phyloP scores from a whole-genome alignment of 2,113 vertebrate species.

The Perca flavescens region DNA sequence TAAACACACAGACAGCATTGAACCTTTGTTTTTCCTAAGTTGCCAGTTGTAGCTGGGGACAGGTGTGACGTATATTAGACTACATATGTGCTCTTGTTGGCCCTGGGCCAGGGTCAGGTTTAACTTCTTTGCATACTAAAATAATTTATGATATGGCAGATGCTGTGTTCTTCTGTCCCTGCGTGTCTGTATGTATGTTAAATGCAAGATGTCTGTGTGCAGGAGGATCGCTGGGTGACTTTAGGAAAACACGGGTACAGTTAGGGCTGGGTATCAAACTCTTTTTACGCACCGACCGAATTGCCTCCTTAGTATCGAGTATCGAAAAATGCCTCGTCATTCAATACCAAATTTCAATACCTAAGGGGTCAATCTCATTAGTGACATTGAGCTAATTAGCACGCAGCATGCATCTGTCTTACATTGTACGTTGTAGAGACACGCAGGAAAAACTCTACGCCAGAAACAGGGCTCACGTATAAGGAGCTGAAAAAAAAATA shows the following conservation, averaged over 20 bases:
- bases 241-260: conserved; percentile 12
- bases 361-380: too few species aligned
- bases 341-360: too few species aligned
- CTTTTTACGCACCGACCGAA: too few species aligned
- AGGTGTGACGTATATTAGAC: conserved; percentile 43
- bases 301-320: too few species aligned
- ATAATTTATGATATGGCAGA: conserved; percentile 53
- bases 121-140: conserved; percentile 15
- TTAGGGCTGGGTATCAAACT: too few species aligned
- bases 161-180: conserved; percentile 16
- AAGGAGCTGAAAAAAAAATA: too few species aligned
- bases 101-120: conserved; percentile 18
- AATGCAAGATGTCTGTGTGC: conserved; percentile 37
- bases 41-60: conserved; percentile 28
- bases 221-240: conserved; percentile 15
- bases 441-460: too few species aligned
- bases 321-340: too few species aligned
- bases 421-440: too few species aligned
- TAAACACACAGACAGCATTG: not conserved
- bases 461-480: too few species aligned
- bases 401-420: too few species aligned
- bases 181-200: not conserved
- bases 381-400: too few species aligned
- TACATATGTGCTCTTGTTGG: conserved; percentile 4
- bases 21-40: conserved; percentile 20